A percentile compares a stretch with the other conserved stretches of the same genome.
Evolutionary conservation across 2,888 invertebrate genomes (phyloP).

Genomic region (Strigamia crassipes): DNA sequence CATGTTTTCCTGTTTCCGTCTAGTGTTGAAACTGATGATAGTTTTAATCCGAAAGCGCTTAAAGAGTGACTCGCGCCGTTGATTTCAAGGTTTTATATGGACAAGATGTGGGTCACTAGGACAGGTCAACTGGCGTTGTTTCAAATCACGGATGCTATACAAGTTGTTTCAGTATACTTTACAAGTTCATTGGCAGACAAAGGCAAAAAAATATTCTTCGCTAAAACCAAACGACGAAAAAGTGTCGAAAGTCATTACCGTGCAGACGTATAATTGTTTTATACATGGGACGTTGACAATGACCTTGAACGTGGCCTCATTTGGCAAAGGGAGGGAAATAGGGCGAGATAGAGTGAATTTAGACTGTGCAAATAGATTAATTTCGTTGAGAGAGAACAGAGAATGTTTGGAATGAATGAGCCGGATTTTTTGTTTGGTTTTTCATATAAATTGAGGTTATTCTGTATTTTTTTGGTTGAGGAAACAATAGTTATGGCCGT

Average conservation of each 20-base stretch:
- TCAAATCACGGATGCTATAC: not conserved
- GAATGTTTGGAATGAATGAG: slow-evolving; percentile 32
- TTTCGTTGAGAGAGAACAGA: slow-evolving; percentile 30
- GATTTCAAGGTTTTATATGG: slow-evolving; percentile 4
- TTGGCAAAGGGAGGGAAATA: not conserved
- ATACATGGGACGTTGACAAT: not conserved
- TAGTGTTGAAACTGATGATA: not conserved
- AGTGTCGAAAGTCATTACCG: slow-evolving; percentile 3
- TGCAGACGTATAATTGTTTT: not conserved
- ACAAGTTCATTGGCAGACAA: slow-evolving; percentile 4
- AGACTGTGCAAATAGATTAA: slow-evolving; percentile 14
- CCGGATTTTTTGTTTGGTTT: not conserved
- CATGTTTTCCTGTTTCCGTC: not conserved
- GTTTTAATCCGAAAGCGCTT: slow-evolving; percentile 24
- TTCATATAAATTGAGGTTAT: not conserved
- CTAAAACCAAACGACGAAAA: not conserved
- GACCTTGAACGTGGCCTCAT: slow-evolving; percentile 24
- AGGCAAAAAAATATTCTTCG: not conserved
- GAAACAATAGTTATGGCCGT: not conserved
- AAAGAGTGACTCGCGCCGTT: slow-evolving; percentile 36
- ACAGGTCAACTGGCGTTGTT: slow-evolving; percentile 14
- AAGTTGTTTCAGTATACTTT: not conserved
- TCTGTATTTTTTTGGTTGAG: not conserved
- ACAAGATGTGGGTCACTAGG: slow-evolving; percentile 23
- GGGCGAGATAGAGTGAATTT: slow-evolving; percentile 9